Base-by-base conservation (phyloP, 2,113 vertebrate genomes). In the Uropsilus gracilis region DNA sequence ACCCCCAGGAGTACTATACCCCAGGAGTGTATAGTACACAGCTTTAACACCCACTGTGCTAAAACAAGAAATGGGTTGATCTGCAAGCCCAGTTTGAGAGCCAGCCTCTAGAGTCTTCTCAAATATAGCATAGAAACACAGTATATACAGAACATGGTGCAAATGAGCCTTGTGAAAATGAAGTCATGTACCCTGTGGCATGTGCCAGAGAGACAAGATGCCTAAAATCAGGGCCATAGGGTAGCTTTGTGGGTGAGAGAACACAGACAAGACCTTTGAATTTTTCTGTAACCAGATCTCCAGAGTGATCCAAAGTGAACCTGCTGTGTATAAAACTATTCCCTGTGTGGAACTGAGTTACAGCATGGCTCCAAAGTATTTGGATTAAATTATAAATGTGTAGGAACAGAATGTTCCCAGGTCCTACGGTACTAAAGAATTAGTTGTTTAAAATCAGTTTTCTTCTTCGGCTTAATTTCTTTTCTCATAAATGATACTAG, bases 351-450 rank as follows among this genome's bases (percentile, higher is more conserved):
- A 95, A 96, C 89, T 97, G 84, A 95, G 95, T 97, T 94, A 95
- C 9, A 86, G 83, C 46, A 10, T 86, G 46, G 80, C 63, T 95
- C 80, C 83, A 89, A 81, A 44, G 78, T 50, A 95, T 91, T 68
- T 87, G 80, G 72, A 96, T 96, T 97, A 93, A 96, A 97, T 97
- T 91, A 96, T 91, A 94, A 93, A 75, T 44, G 9, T 76, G 26
- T 87, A 77, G 75, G 48, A 96, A 95, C 84, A 95, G 66, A 84
- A 93, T 91, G 66, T 96, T 93, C 86, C 86, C 34, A 80, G 89
- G 69, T 96, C 94, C 95, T 95, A 93, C 88, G 87, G 78, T 96
- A 93, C 94, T 95, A 93, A 89, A 87, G 78, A 93, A 95, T 97
- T 89, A 17, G 28, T 32, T 76, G 86, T 63, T 93, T 61, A 76